Percentiles rank a stretch among this genome's conserved stretches.
Conservation (phyloP, 1,140 invertebrate species). For the Luehdorfia chinensis region DNA sequence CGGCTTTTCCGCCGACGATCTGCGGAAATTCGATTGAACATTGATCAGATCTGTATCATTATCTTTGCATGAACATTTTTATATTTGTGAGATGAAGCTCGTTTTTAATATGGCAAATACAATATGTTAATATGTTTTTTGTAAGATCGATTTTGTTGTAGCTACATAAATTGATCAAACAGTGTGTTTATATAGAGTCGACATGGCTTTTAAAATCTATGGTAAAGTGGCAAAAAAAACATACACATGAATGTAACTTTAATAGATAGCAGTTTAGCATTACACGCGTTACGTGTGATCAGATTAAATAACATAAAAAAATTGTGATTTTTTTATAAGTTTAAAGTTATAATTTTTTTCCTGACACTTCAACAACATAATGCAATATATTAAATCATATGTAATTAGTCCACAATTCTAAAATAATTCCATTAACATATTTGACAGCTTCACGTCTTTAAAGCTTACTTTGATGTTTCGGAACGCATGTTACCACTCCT, state of each 20-base stretch:
- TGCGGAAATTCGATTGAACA: slow-evolving; percentile 58
- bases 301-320: too few species aligned
- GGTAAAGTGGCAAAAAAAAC: not conserved
- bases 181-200: slow-evolving; percentile 11
- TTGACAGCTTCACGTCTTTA: slow-evolving; percentile 11
- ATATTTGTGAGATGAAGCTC: not conserved
- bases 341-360: too few species aligned
- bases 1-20: slow-evolving; percentile 48
- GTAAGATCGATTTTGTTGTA: slow-evolving; percentile 8
- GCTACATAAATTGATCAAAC: slow-evolving; percentile 9
- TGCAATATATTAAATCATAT: too few species aligned
- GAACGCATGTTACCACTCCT: slow-evolving; percentile 47
- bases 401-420: too few species aligned
- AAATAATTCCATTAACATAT: not conserved
- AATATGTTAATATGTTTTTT: not conserved
- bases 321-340: too few species aligned
- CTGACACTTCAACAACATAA: too few species aligned
- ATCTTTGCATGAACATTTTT: slow-evolving; percentile 20
- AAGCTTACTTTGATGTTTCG: slow-evolving; percentile 20
- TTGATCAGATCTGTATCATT: slow-evolving; percentile 32
- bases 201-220: slow-evolving; percentile 1
- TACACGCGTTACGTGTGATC: too few species aligned
- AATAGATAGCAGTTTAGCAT: too few species aligned
- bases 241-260: not conserved
- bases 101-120: slow-evolving; percentile 1